Base-by-base conservation (phyloP, 1,140 invertebrate genomes). In the Penaeus japonicus region DNA sequence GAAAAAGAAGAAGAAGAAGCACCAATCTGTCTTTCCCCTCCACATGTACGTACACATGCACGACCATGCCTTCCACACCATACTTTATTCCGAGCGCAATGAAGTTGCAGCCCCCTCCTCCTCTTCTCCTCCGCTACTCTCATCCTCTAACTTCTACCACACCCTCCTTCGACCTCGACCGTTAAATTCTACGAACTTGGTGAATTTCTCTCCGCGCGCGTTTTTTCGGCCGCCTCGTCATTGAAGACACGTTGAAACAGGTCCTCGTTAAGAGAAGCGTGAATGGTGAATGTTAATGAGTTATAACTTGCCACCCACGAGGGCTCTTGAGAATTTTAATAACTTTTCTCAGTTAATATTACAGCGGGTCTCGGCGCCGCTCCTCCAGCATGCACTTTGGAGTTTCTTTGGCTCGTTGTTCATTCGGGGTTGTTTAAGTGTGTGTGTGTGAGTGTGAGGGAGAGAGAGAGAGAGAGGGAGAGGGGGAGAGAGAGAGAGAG, bases 261-360 rank as follows among this genome's bases (percentile, higher is more conserved):
- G 53, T 30, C 77, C 87, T 88, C 81, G 87, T 88, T 88, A 88
- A 84, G 73, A 84, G 87, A 70, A 79, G 87, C 87, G 87, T 88
- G 87, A 88, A 84, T 83, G 80, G 70, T 88, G 87, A 88, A 88
- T 88, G 73, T 57, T 88, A 88, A 88, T 88, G 87, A 88, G 62
- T 84, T 77, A 80, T 88, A 88, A 88, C 87, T 88, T 88, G 87
- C 62, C 62, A 80, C 87, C 80, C 70, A 78, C 70, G 54, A 88
- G 81, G 70, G 80, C 79, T 82, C 87, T 82, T 59, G 80, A 88
- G 87, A 88, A 88, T 88, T 88, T 88, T 88, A 88, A 88, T 88
- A 88, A 88, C 87, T 88, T 88, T 83, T 84, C 65, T 35, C 27
- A 88, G 80, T 88, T 88, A 83, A 88, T 84, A 88, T 83, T 88